These are phyloP conservation scores for Gambelia wislizenii DNA, from an alignment of 2,797 vertebrate species.

Conservation along the genomic window DNA sequence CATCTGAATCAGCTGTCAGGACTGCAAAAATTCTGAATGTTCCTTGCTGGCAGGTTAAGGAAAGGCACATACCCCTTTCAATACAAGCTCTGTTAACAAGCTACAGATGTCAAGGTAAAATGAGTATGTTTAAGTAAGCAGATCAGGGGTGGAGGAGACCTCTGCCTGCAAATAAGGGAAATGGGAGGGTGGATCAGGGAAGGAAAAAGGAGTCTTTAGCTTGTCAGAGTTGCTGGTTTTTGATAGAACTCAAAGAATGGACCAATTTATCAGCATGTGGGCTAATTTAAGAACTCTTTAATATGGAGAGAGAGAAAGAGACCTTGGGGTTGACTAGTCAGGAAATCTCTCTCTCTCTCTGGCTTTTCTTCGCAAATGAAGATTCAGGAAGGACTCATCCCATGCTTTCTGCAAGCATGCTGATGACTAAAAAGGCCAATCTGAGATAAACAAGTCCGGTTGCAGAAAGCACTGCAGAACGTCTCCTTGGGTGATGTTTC, in stretches of 20 bases:
- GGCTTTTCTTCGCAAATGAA: too few relatives aligned
- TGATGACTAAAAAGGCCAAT: too few relatives aligned
- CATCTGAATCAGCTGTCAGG: too few relatives aligned
- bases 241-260: not conserved
- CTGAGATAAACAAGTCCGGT: too few relatives aligned
- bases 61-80: not conserved
- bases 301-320: not conserved
- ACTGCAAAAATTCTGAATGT: constrained; percentile 4
- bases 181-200: not conserved
- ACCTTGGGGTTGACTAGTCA: too few relatives aligned
- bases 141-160: not conserved
- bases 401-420: too few relatives aligned
- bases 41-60: not conserved
- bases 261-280: constrained; percentile 11
- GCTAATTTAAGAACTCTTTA: constrained; percentile 16
- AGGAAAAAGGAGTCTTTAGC: fast-evolving
- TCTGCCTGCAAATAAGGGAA: not conserved
- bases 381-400: too few relatives aligned
- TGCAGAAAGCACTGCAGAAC: too few relatives aligned
- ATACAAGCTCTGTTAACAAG: constrained; percentile 32
- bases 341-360: too few relatives aligned
- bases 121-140: constrained; percentile 30
- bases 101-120: constrained; percentile 33
- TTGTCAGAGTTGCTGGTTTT: fast-evolving
- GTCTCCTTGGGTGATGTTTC: too few relatives aligned